Evolutionary conservation across 1,140 invertebrate species (phyloP), one percentile per base, ranked within the genome.

Genomic region (Calosoma granatense): DNA sequence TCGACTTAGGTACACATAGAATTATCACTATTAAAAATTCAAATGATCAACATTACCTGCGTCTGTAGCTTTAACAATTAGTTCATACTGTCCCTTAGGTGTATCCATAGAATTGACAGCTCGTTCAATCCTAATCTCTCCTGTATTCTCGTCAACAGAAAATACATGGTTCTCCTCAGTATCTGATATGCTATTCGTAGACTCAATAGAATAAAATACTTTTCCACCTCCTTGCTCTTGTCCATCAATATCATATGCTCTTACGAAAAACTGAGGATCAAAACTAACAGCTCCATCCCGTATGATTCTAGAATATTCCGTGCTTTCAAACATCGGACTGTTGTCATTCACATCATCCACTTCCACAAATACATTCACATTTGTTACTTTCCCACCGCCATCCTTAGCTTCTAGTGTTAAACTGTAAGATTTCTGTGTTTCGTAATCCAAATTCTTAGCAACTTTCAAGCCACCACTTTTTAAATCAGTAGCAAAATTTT

Each of bases 271-370:
- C 57, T 88, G 85, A 0, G 87, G 87, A 64, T 89, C 83, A 65
- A 89, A 87, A 62, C 76, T 79, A 4, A 78, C 79, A 0, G 84
- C 81, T 3, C 81, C 82, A 65, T 90, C 86, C 60, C 86, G 72
- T 23, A 87, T 80, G 9, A 84, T 87, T 53, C 86, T 76, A 47
- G 84, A 80, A 61, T 92, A 93, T 55, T 87, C 82, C 0, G 69
- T 63, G 22, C 80, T 75, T 55, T 88, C 83, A 70, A 94, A 94
- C 0, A 78, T 64, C 0, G 91, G 91, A 36, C 80, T 77, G 64
- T 94, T 93, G 66, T 95, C 91, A 66, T 94, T 94, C 0, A 87
- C 79, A 65, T 92, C 88, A 2, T 82, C 65, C 0, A 90, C 72
- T 43, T 87, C 84, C 9, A 93, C 77, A 12, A 83, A 81, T 23